Evolutionary conservation across 2,113 vertebrate species (phyloP), one percentile per base, ranked within the genome.

Genomic region (Fregetta grallaria): DNA sequence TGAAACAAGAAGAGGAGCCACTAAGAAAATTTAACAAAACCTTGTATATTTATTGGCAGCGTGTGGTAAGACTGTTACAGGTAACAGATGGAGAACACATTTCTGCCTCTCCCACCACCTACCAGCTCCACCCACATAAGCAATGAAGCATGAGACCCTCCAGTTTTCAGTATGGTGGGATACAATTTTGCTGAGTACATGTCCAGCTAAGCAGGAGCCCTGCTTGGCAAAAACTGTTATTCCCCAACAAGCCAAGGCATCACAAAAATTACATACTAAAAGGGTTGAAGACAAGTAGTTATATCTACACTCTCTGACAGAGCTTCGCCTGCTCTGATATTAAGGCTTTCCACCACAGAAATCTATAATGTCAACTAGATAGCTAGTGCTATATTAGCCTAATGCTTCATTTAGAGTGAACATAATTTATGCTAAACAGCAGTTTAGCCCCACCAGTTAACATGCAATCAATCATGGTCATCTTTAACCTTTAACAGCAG

Each of bases 31-130:
- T 70, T 25, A 62, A 75, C 27, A 89, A 65, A 76, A 83, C 4
- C 20, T 70, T 82, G 86, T 45, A 65, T 32, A 32, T 95, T 94
- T 94, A 95, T 90, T 95, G 75, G 75, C 71, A 94, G 63, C n/a
- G 62, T 32, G 36, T 21, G 25, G 47, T 50, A 88, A 71, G 75
- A 88, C 30, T 86, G 40, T 58, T 88, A 91, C 68, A 95, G 84
- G 65, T 78, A 95, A 94, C 73, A 94, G 79, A 91, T n/a, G 20
- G 61, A 81, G 23, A 91, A 81, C n/a, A 68, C 49, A 53, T n/a
- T 85, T 95, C 55, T 74, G 55, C 29, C 44, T 83, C 75, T 94
- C 65, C 78, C 71, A 80, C 19, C 58, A 86, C 42, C 66, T 90
- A 93, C n/a, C 15, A 76, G 40, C 9, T 93, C 62, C 88, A 93